phyloP scores from a whole-genome alignment of 2,113 vertebrate species.

The Copsychus sechellarum region DNA sequence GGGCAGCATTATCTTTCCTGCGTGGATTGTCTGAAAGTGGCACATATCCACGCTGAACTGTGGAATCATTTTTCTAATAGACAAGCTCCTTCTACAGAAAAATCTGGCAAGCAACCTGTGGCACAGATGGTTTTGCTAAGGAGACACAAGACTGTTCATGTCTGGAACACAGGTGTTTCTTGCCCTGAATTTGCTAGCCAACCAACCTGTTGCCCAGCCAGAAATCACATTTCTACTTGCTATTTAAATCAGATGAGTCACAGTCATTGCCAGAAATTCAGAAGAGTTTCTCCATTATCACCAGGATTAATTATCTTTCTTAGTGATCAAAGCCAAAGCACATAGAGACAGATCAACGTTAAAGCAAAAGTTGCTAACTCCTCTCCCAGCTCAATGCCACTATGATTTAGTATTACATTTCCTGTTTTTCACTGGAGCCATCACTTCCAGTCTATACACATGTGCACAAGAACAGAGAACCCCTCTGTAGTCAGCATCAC shows the following conservation, averaged over 20 bases:
- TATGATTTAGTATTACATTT: accelerated
- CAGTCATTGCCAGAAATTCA: background rate
- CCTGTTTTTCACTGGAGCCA: background rate
- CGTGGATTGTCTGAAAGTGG: conserved; percentile 51
- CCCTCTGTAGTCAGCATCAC: background rate
- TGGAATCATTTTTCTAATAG: conserved; percentile 41
- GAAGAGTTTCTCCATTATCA: background rate
- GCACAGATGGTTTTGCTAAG: conserved; percentile 16
- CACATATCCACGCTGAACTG: conserved; percentile 1
- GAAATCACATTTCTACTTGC: background rate
- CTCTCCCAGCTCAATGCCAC: background rate
- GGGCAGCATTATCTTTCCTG: conserved; percentile 49
- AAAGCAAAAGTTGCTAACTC: background rate
- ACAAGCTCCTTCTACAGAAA: conserved; percentile 47
- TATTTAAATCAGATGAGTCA: background rate
- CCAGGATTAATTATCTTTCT: background rate
- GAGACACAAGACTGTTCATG: conserved; percentile 4
- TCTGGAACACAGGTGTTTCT: conserved; percentile 46
- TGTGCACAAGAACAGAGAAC: background rate
- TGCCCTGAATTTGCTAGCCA: background rate
- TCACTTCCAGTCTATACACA: background rate
- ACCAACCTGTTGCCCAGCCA: conserved; percentile 31
- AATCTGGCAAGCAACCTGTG: conserved; percentile 52
- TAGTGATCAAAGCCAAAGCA: background rate
- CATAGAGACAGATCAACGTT: background rate